Evolutionary conservation across 1,140 invertebrate genomes (phyloP).

Genomic region (Hyphantria cunea): DNA sequence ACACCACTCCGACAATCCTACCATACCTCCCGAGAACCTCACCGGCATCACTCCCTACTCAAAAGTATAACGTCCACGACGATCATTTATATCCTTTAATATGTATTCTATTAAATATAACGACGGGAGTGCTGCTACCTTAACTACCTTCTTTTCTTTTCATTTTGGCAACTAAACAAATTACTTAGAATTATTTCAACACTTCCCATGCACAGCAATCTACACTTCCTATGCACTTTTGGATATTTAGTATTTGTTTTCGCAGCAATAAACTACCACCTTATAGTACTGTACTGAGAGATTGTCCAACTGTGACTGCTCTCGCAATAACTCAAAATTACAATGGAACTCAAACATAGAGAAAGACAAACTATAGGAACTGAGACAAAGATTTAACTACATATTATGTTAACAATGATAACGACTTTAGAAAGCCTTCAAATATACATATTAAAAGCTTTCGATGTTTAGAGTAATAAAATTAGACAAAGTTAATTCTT

Average conservation of each 20-base stretch:
- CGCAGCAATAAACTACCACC: slow-evolving; percentile 8
- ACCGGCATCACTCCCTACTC: slow-evolving; percentile 18
- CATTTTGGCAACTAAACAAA: slow-evolving; percentile 13
- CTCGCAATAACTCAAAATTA: slow-evolving; percentile 8
- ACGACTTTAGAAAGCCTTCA: slow-evolving; percentile 22
- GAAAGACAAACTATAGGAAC: slow-evolving; percentile 9
- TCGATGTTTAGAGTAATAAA: slow-evolving; percentile 45
- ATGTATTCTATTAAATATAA: slow-evolving; percentile 7
- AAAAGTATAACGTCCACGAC: slow-evolving; percentile 17
- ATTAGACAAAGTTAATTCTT: slow-evolving; percentile 8
- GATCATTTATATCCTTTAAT: slow-evolving; percentile 3
- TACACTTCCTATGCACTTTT: slow-evolving; percentile 22
- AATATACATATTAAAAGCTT: slow-evolving; percentile 48
- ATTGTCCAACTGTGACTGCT: slow-evolving; percentile 8
- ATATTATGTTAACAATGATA: slow-evolving; percentile 3
- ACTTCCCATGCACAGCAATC: slow-evolving; percentile 25
- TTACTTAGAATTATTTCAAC: slow-evolving; percentile 17
- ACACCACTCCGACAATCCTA: slow-evolving; percentile 47
- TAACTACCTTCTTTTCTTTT: slow-evolving; percentile 15
- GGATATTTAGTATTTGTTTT: slow-evolving; percentile 21
- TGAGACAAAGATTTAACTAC: slow-evolving; percentile 7
- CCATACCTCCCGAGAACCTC: slow-evolving; percentile 24
- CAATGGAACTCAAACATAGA: slow-evolving; percentile 2
- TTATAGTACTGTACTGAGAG: background rate
- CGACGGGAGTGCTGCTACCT: slow-evolving; percentile 25